Evolutionary conservation across 2,888 invertebrate genomes (phyloP), one percentile per base, ranked within the genome.

Genomic region (Epicampocera succincta): DNA sequence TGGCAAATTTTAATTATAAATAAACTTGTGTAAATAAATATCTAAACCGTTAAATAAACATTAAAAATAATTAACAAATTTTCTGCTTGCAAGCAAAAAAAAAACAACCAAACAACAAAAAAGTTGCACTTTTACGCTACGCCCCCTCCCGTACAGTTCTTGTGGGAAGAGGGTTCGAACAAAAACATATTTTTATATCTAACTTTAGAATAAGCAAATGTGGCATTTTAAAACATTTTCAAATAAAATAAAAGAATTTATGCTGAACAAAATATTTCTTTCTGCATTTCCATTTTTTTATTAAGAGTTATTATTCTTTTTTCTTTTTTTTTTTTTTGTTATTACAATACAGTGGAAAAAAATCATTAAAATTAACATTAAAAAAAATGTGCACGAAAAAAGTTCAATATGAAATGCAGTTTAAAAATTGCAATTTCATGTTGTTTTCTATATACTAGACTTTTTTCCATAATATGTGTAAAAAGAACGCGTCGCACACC

Each of bases 51-150:
- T 69, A 46, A 76, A 76, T 44, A 75, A 60, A 75, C 68, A 75
- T 60, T 60, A 60, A 68, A 75, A 68, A 75, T 76, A 76, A 69
- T 76, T 68, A 76, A 76, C 76, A 68, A 76, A 61, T 50, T 44
- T 33, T 33, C 12, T 33, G 15, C 15, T 56, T 29, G 8, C 9
- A n/a, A n/a, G n/a, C n/a, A n/a, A n/a, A n/a, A n/a, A 3, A 33
- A 17, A 13, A 29, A 42, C 42, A 19, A 25, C 42, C 25, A 15
- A 50, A 46, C 40, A 5, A n/a, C 12, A 21, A 6, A 8, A 46
- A 52, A 73, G 19, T 56, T 2, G 25, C 2, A 2, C 11, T 38
- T 52, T 21, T 17, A 25, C 58, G 5, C 11, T 5, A 12, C 25
- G 13, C 19, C 33, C 2, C 8, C 63, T 48, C n/a, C 38, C 12